Percentiles rank a stretch among this genome's conserved stretches.
Conservation (phyloP, 2,797 vertebrate genomes). For the Leptodactylus fallax region DNA sequence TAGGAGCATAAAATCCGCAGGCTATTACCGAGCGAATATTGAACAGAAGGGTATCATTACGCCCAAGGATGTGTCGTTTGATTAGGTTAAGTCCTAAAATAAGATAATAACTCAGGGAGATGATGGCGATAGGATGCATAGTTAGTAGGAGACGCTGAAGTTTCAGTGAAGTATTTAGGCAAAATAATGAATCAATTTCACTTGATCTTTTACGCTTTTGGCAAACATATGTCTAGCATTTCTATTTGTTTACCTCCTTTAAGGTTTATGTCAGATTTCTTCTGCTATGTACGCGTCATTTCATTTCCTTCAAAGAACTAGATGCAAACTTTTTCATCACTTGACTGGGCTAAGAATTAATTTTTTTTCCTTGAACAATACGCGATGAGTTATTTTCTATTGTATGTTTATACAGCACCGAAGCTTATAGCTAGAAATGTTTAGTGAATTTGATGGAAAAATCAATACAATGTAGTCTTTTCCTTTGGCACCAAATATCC, state of each 20-base stretch:
- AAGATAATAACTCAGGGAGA: slow-evolving; percentile 20
- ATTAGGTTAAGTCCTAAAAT: slow-evolving; percentile 1
- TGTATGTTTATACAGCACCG: neutral
- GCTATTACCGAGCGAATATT: slow-evolving; percentile 31
- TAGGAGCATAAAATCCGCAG: slow-evolving; percentile 14
- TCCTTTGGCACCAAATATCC: slow-evolving; percentile 9
- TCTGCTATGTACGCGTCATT: too few relatives aligned
- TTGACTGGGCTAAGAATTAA: neutral
- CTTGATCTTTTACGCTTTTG: neutral
- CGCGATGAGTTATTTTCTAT: neutral
- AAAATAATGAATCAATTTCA: slow-evolving; percentile 20
- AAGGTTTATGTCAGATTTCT: neutral
- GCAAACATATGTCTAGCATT: slow-evolving; percentile 1
- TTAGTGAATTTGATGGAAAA: neutral
- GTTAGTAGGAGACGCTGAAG: neutral
- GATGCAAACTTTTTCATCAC: neutral
- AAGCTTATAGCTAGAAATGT: neutral
- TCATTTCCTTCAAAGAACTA: neutral
- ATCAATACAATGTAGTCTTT: neutral
- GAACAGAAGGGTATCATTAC: slow-evolving; percentile 43
- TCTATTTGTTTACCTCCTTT: neutral
- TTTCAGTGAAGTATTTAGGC: neutral
- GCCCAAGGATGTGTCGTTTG: slow-evolving; percentile 21
- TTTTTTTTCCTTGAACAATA: neutral
- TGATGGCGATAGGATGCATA: neutral